A percentile compares a stretch with the other conserved stretches of the same genome.
These are phyloP conservation scores for Bagarius yarrelli DNA, from an alignment of 2,113 vertebrate species.

Conservation along the genomic window DNA sequence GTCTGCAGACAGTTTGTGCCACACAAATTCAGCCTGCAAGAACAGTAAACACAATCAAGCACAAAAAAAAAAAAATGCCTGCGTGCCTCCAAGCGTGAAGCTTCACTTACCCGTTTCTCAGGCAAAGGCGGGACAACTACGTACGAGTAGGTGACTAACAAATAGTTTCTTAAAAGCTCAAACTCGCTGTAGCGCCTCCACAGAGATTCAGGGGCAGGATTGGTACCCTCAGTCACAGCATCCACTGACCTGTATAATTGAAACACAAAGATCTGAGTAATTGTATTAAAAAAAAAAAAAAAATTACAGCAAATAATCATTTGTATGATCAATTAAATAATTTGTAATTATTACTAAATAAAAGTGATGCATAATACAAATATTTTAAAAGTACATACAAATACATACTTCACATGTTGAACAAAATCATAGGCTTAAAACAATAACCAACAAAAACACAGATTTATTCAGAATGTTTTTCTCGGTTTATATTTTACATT, in stretches of 20 bases:
- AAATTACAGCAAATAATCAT: neutral
- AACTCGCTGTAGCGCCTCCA: constrained; percentile 98
- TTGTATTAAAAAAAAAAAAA: neutral
- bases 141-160: constrained; percentile 83
- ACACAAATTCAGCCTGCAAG: constrained; percentile 92
- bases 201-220: constrained; percentile 81
- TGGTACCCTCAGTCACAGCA: constrained; percentile 75
- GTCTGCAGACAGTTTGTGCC: constrained; percentile 96
- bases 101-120: constrained; percentile 87
- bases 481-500: too few species aligned
- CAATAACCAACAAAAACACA: too few species aligned
- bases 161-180: constrained; percentile 87
- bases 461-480: too few species aligned
- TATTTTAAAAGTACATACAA: constrained; percentile 25
- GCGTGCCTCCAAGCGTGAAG: neutral
- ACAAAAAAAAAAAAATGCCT: neutral
- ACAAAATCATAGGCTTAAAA: too few species aligned
- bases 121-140: constrained; percentile 89
- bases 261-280: too few species aligned
- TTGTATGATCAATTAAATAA: neutral
- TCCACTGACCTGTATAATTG: constrained; percentile 75
- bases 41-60: constrained; percentile 46
- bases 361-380: neutral
- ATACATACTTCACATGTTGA: constrained; percentile 27
- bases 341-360: neutral